Conservation (phyloP, 2,888 invertebrate species). For the Labia minor region DNA sequence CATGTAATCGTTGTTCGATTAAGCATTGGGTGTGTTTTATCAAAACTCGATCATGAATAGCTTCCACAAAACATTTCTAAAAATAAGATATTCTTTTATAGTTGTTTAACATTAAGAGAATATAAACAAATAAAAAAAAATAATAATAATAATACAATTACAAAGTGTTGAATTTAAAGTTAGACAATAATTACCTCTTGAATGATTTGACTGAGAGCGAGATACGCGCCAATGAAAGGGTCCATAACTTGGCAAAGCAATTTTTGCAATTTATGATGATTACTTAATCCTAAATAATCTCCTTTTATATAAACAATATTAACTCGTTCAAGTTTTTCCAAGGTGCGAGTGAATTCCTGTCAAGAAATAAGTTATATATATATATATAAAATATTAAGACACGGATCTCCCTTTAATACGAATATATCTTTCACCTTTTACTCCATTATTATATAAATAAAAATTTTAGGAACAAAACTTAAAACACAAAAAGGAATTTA, state of each 20-base stretch:
- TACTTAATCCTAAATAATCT: constrained; percentile 34
- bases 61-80: background rate
- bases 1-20: background rate
- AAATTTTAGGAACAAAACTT: too few species aligned
- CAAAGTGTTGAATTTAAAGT: background rate
- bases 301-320: constrained; percentile 32
- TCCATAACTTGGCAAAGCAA: constrained; percentile 50
- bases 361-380: constrained; percentile 27
- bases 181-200: constrained; percentile 39
- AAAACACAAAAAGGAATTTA: too few species aligned
- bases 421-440: too few species aligned
- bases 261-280: constrained; percentile 40
- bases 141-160: constrained; percentile 20
- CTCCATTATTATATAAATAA: too few species aligned
- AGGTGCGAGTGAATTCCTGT: constrained; percentile 40
- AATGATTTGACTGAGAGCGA: constrained; percentile 40
- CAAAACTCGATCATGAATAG: background rate
- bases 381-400: constrained; percentile 21
- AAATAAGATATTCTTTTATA: background rate
- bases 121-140: constrained; percentile 16
- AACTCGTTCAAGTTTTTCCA: constrained; percentile 34
- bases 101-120: background rate
- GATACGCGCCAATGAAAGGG: constrained; percentile 52
- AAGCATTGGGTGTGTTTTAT: background rate
- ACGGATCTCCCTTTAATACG: background rate